These are phyloP conservation scores for Narcine bancroftii DNA, from an alignment of 2,113 vertebrate species.

Conservation along the genomic window DNA sequence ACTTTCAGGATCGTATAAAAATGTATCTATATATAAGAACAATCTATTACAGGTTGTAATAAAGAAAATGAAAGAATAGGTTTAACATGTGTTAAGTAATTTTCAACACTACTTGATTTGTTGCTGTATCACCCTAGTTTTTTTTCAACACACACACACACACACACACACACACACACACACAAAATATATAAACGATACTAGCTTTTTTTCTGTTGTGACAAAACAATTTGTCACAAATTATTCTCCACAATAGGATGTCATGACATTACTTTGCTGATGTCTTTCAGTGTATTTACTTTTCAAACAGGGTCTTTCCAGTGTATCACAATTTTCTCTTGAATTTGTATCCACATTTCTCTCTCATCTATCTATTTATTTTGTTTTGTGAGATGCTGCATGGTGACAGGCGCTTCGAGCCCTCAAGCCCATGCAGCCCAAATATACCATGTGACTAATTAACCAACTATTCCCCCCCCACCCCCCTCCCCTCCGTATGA, in stretches of 20 bases:
- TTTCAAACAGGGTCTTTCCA: neutral
- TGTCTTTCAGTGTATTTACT: neutral
- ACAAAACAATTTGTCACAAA: neutral
- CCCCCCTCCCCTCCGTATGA: too few species aligned
- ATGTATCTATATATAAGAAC: slow-evolving; percentile 13
- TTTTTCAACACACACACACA: neutral
- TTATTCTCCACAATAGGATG: neutral
- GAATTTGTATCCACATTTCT: too few species aligned
- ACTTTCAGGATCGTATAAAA: slow-evolving; percentile 3
- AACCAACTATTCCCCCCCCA: too few species aligned
- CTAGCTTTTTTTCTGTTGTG: neutral
- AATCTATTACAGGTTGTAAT: neutral
- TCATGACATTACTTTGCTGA: neutral
- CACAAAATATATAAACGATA: too few species aligned
- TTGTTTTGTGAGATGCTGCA: too few species aligned
- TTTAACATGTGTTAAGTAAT: neutral
- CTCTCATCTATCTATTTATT: too few species aligned
- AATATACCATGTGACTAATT: too few species aligned
- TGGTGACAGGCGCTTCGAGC: too few species aligned
- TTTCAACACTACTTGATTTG: neutral
- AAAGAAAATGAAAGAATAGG: neutral
- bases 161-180: too few species aligned
- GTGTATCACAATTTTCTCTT: neutral
- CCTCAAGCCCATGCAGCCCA: too few species aligned
- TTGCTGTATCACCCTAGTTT: neutral